Conservation (phyloP, 2,888 invertebrate genomes). For the Acanthosepion esculentum region DNA sequence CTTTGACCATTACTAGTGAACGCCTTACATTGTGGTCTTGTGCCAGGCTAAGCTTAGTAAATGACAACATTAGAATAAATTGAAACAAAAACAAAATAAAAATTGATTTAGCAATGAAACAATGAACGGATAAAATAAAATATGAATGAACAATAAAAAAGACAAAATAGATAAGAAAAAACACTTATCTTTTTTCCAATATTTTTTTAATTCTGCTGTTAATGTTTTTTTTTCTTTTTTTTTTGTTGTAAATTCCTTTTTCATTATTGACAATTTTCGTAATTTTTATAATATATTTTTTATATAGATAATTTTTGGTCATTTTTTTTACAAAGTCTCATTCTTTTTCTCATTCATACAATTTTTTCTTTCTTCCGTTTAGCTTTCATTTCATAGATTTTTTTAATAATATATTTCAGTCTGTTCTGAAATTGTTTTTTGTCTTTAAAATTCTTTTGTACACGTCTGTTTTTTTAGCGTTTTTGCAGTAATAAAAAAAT, state of each 20-base stretch:
- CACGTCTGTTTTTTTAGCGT: neutral
- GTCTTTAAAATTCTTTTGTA: neutral
- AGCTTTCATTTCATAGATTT: neutral
- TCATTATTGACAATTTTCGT: neutral
- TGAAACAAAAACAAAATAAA: no score
- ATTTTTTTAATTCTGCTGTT: neutral
- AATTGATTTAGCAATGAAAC: no score
- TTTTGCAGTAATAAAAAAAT: neutral
- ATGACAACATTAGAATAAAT: no score
- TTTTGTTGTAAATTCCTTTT: neutral
- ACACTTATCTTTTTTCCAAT: neutral
- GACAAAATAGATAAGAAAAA: neutral
- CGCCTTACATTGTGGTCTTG: no score
- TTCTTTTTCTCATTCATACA: neutral
- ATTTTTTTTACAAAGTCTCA: neutral
- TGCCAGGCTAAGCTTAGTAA: no score
- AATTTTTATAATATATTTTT: neutral
- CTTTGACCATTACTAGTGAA: no score
- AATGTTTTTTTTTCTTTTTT: neutral
- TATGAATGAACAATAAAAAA: no score
- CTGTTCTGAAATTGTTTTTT: neutral
- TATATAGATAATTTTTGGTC: neutral
- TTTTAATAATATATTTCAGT: neutral
- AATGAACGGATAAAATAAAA: no score
- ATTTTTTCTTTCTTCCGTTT: neutral